Conservation (phyloP, 2,888 invertebrate species). For the Pristionchus arcanus region DNA sequence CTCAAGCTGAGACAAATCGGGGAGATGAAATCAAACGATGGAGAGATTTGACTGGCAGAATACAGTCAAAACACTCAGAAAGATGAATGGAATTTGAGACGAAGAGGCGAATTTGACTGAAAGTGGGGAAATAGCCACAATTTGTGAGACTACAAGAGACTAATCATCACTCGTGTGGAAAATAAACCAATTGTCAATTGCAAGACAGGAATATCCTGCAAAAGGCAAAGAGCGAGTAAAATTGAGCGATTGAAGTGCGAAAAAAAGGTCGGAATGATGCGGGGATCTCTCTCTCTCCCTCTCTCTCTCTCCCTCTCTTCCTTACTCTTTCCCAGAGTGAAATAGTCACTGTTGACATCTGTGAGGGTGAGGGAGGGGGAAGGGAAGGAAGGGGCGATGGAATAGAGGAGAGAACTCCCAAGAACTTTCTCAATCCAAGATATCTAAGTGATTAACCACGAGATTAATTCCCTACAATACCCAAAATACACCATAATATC, state of each 20-base stretch:
- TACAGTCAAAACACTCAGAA: not conserved
- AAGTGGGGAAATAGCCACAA: not conserved
- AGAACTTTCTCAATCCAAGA: not conserved
- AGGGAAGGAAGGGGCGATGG: not conserved
- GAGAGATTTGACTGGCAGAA: not conserved
- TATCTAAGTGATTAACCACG: not conserved
- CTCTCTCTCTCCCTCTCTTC: not conserved
- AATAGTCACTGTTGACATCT: conserved; percentile 47
- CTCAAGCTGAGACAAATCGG: not conserved
- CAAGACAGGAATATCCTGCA: not conserved
- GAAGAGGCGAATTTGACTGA: not conserved
- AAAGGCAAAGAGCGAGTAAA: not conserved
- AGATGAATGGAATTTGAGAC: conserved; percentile 3
- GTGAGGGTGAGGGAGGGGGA: not conserved
- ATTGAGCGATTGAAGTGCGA: not conserved
- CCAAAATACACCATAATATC: not conserved
- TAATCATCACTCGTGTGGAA: conserved; percentile 28
- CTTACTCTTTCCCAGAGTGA: conserved; percentile 47
- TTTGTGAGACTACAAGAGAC: conserved; percentile 5
- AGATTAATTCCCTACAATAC: not conserved
- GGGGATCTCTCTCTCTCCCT: not conserved
- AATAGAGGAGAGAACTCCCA: not conserved
- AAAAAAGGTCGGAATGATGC: conserved; percentile 16
- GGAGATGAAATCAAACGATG: not conserved
- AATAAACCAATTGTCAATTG: not conserved